Percentiles rank a stretch among this genome's conserved stretches.
These are phyloP conservation scores for Nomada hirtipes DNA, from an alignment of 2,888 invertebrate genomes.

Conservation along the genomic window DNA sequence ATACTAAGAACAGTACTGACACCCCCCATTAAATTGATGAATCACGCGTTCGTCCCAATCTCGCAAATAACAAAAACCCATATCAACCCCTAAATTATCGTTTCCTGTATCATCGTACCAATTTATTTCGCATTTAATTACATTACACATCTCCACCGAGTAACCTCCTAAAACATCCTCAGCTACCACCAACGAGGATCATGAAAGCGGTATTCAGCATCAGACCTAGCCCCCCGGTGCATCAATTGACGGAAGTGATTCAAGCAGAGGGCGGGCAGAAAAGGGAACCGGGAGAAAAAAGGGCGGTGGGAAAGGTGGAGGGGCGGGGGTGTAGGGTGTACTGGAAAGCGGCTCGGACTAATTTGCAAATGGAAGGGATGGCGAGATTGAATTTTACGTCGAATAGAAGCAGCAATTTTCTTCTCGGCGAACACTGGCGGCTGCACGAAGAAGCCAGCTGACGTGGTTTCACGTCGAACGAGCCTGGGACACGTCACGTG, in stretches of 20 bases:
- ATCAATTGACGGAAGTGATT: conserved; percentile 10
- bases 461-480: conserved; percentile 63
- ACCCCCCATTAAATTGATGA: too few species aligned
- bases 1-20: too few species aligned
- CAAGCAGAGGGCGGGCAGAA: neutral
- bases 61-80: too few species aligned
- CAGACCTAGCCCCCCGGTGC: neutral
- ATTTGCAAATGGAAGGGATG: conserved; percentile 77
- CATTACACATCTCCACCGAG: neutral
- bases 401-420: conserved; percentile 73
- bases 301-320: neutral
- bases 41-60: too few species aligned
- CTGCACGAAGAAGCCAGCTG: neutral
- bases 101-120: too few species aligned
- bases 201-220: neutral
- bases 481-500: conserved; percentile 55
- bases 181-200: neutral
- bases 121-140: too few species aligned
- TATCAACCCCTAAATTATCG: too few species aligned
- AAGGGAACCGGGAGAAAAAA: conserved; percentile 8
- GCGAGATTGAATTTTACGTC: conserved; percentile 77
- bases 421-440: conserved; percentile 49
- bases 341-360: conserved; percentile 62
- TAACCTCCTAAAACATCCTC: neutral
- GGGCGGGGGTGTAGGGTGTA: neutral